phyloP scores from a whole-genome alignment of 2,888 invertebrate species.

The Pelosia muscerda region DNA sequence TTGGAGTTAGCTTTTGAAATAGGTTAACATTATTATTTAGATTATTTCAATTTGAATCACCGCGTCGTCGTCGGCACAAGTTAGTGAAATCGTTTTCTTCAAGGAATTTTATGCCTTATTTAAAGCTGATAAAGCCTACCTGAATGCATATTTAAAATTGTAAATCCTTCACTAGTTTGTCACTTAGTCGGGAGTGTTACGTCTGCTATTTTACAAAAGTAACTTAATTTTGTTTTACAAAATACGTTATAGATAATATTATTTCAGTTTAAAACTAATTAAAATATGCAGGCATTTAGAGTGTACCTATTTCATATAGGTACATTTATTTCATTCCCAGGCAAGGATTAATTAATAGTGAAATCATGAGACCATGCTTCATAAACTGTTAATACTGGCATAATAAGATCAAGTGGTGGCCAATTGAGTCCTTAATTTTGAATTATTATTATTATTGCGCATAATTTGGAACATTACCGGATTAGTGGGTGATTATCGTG shows the following conservation, averaged over 20 bases:
- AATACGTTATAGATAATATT: neutral
- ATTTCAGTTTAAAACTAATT: neutral
- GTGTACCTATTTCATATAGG: neutral
- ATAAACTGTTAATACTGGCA: constrained; percentile 37
- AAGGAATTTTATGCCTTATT: neutral
- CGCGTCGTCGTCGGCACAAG: too few relatives aligned
- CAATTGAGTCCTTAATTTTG: constrained; percentile 61
- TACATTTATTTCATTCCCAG: constrained; percentile 4
- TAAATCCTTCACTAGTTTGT: neutral
- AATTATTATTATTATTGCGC: constrained; percentile 24
- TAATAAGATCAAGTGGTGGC: constrained; percentile 64
- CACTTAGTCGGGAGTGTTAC: too few relatives aligned
- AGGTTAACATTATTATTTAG: neutral
- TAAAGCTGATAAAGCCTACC: neutral
- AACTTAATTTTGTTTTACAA: neutral
- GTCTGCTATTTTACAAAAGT: neutral
- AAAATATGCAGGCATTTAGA: neutral
- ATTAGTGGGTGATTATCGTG: neutral
- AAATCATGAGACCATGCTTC: neutral
- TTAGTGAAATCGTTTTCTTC: too few relatives aligned
- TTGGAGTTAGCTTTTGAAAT: neutral
- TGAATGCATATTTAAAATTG: neutral
- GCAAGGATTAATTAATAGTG: constrained; percentile 11
- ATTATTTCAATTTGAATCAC: neutral
- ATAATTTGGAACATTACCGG: constrained; percentile 16